Percentiles rank a stretch among this genome's conserved stretches.
Conservation (phyloP, 1,140 invertebrate genomes). For the Platyscapa corneri region DNA sequence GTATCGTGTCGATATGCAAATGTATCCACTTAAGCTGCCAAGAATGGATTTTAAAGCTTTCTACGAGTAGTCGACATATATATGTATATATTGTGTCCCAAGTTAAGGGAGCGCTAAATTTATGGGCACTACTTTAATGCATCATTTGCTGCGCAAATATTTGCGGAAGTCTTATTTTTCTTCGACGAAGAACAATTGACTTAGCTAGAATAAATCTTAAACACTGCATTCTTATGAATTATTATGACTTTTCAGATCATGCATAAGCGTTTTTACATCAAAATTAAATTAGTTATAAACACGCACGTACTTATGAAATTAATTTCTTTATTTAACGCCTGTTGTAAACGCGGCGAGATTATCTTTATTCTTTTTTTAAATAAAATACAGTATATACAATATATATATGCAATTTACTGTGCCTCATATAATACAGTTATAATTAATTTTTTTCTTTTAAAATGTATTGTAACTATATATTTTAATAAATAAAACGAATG, state of each 20-base stretch:
- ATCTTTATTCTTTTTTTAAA: too few species aligned
- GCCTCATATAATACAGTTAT: too few species aligned
- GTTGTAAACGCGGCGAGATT: too few species aligned
- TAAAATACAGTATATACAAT: too few species aligned
- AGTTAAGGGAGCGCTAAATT: slow-evolving; percentile 35
- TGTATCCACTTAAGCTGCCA: slow-evolving; percentile 52
- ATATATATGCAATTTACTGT: too few species aligned
- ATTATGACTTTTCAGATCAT: slow-evolving; percentile 21
- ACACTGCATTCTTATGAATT: slow-evolving; percentile 5
- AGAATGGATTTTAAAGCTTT: slow-evolving; percentile 51
- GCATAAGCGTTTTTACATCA: neutral
- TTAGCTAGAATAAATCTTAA: slow-evolving; percentile 31
- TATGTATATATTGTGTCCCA: neutral
- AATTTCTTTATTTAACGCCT: too few species aligned
- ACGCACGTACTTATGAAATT: too few species aligned
- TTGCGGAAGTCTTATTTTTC: slow-evolving; percentile 44
- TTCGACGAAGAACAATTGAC: slow-evolving; percentile 45
- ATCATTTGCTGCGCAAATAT: slow-evolving; percentile 52
- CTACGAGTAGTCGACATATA: slow-evolving; percentile 1
- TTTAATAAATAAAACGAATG: too few species aligned
- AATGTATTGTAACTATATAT: too few species aligned
- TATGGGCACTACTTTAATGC: slow-evolving; percentile 47
- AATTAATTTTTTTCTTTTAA: too few species aligned
- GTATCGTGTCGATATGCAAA: slow-evolving; percentile 54
- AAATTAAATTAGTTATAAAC: neutral